phyloP scores from a whole-genome alignment of 2,113 vertebrate genomes.

The Cacatua alba region DNA sequence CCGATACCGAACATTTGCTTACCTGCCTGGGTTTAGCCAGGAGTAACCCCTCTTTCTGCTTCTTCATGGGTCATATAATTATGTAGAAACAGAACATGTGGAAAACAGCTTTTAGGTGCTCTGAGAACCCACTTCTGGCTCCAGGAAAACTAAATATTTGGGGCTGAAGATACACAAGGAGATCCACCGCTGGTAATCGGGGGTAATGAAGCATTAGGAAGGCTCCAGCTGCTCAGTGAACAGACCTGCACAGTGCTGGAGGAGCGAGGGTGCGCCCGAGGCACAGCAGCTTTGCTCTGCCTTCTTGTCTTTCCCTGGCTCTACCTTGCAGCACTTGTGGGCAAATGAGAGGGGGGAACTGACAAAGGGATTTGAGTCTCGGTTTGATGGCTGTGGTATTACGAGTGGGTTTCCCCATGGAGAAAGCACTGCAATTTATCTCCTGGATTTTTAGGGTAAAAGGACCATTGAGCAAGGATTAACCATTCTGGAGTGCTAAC shows the following conservation, averaged over 20 bases:
- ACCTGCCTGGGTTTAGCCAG: neutral
- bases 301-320: neutral
- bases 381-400: neutral
- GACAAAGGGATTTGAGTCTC: neutral
- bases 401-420: neutral
- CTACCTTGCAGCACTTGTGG: neutral
- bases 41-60: neutral
- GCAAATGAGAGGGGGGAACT: neutral
- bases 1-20: accelerated
- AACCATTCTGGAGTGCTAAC: neutral
- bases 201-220: neutral
- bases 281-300: neutral
- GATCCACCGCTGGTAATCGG: accelerated
- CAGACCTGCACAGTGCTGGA: neutral
- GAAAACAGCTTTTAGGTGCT: neutral
- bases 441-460: neutral
- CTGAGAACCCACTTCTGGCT: neutral
- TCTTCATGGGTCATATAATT: accelerated
- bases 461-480: neutral
- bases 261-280: neutral
- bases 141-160: neutral
- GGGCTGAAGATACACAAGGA: neutral
- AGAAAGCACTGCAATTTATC: neutral
- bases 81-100: accelerated
- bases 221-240: neutral